Percentiles rank a stretch among this genome's conserved stretches.
These are phyloP conservation scores for Glandiceps talaboti DNA, from an alignment of 53 echinoderm and acorn worm genomes.

Conservation along the genomic window DNA sequence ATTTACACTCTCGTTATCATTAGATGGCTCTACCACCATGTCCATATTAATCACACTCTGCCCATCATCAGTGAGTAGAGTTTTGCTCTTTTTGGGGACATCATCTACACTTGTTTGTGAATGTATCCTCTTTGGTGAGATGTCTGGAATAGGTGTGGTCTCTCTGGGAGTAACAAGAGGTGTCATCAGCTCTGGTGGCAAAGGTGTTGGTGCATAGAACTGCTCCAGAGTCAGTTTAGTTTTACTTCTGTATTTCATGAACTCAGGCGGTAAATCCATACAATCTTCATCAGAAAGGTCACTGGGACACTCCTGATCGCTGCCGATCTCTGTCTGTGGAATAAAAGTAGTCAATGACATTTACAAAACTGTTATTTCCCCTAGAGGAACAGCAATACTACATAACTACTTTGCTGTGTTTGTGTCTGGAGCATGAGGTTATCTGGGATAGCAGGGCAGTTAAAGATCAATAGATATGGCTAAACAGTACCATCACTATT, in stretches of 20 bases:
- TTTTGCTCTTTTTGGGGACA: neutral
- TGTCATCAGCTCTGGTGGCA: constrained; percentile 8
- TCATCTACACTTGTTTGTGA: neutral
- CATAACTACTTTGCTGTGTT: no score
- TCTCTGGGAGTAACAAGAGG: neutral
- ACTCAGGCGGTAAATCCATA: neutral
- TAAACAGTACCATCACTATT: no score
- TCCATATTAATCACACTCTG: neutral
- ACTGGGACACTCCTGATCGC: neutral
- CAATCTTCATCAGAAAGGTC: neutral
- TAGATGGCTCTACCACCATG: neutral
- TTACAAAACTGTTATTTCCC: no score
- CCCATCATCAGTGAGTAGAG: no score
- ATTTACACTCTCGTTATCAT: neutral
- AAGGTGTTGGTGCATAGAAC: constrained; percentile 87
- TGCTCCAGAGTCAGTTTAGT: constrained; percentile 64
- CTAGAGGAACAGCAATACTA: no score
- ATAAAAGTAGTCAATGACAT: no score
- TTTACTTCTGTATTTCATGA: constrained; percentile 18
- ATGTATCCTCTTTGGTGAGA: neutral
- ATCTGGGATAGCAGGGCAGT: no score
- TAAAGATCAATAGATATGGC: no score
- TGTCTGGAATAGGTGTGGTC: neutral
- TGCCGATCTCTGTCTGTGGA: neutral
- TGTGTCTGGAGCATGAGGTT: no score